phyloP scores from a whole-genome alignment of 2,797 vertebrate species.

The Fistularia commersonii region DNA sequence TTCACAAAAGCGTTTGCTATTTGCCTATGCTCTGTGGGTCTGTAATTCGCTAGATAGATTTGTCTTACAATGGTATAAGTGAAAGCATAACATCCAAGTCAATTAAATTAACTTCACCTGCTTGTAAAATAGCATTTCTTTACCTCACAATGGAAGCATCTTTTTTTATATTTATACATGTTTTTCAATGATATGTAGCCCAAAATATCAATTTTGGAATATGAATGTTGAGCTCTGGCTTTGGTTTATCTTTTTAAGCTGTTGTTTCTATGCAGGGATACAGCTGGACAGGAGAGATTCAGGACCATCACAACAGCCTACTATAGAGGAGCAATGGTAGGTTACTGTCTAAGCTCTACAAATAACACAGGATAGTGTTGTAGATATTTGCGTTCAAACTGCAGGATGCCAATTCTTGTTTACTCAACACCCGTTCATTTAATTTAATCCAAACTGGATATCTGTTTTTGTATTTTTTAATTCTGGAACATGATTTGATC shows the following conservation, averaged over 20 bases:
- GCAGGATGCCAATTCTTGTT: too few species aligned
- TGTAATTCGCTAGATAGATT: too few species aligned
- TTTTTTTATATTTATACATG: not conserved
- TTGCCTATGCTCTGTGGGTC: too few species aligned
- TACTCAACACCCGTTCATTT: not conserved
- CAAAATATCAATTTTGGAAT: too few species aligned
- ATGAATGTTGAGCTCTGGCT: too few species aligned
- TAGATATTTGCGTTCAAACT: too few species aligned
- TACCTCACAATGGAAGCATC: not conserved
- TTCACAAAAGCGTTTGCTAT: too few species aligned
- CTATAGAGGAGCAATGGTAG: slow-evolving; percentile 94
- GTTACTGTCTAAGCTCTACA: slow-evolving; percentile 2
- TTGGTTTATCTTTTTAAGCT: too few species aligned
- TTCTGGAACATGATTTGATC: not conserved
- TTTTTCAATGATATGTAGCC: not conserved
- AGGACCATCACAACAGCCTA: slow-evolving; percentile 96
- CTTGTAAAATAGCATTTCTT: not conserved
- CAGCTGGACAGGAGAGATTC: slow-evolving; percentile 93
- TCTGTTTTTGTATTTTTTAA: not conserved
- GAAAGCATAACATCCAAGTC: too few species aligned
- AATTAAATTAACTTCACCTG: too few species aligned
- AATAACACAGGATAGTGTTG: not conserved
- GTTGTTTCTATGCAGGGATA: slow-evolving; percentile 82
- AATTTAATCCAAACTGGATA: not conserved
- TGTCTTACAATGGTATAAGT: too few species aligned